phyloP scores from a whole-genome alignment of 1,140 invertebrate species.

The Mylabris phalerata region DNA sequence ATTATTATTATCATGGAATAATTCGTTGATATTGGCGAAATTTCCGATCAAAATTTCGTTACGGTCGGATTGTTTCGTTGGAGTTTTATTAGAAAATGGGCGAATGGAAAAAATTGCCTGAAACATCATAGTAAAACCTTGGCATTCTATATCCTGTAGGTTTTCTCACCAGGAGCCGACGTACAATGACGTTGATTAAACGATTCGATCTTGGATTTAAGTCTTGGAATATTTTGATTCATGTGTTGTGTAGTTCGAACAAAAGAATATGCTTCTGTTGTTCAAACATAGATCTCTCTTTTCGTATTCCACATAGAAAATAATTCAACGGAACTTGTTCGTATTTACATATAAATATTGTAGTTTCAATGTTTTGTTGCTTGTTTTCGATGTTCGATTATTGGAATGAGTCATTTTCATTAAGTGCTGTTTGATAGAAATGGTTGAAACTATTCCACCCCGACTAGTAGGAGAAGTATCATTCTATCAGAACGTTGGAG shows the following conservation, averaged over 20 bases:
- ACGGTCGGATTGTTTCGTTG: no score
- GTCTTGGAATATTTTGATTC: constrained; percentile 34
- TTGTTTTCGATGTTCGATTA: neutral
- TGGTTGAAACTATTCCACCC: constrained; percentile 14
- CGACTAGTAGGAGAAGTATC: constrained; percentile 11
- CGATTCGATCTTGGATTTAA: constrained; percentile 36
- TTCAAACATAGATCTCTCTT: neutral
- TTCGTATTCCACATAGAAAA: neutral
- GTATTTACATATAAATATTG: neutral
- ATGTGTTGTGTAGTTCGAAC: constrained; percentile 26
- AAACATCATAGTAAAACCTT: constrained; percentile 25
- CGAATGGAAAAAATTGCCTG: no score
- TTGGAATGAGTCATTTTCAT: constrained; percentile 1
- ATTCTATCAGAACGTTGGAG: constrained; percentile 21
- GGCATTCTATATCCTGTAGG: constrained; percentile 28
- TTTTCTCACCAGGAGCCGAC: constrained; percentile 37
- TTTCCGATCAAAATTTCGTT: no score
- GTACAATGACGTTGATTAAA: constrained; percentile 39
- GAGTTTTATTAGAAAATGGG: no score
- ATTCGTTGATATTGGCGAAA: no score
- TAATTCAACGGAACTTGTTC: neutral
- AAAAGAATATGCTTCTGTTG: constrained; percentile 31
- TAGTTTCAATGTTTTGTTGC: no score
- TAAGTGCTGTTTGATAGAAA: constrained; percentile 3
- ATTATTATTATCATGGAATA: neutral